Evolutionary conservation across 2,113 vertebrate genomes (phyloP), one percentile per base, ranked within the genome.

Genomic region (Antechinus stuartii): DNA sequence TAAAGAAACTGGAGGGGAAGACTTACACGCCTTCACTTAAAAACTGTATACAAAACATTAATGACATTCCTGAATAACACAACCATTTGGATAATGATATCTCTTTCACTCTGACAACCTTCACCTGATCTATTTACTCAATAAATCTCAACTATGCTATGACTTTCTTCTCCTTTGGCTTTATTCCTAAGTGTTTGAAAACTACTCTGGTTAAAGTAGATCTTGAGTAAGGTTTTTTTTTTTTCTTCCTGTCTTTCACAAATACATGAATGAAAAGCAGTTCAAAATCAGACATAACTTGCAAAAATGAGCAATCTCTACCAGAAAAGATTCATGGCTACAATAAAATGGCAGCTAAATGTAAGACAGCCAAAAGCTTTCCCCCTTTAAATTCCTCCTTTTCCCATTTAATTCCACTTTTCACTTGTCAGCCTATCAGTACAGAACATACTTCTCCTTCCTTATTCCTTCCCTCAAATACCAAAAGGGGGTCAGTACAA

Each of bases 341-440:
- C 14, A 76, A 16, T 84, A 84, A 84, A n/a, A 42, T n/a, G 8
- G 14, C 30, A 76, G 35, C 35, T 76, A 76, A 76, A n/a, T 42
- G 68, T 84, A 84, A 84, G 68, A 96, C 47, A 93, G 23, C 57
- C 94, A 16, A 47, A 90, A 92, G 23, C 14, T 91, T 96, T 22
- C 61, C 12, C 90, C 91, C 89, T 3, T 22, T 92, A 95, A 93
- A 55, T 46, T 76, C 55, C 47, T 24, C 12, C 27, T 2, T 46
- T 52, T 94, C 57, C 90, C 54, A 92, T 52, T 35, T 96, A 94
- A 46, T 52, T 91, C 55, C 52, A 92, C 22, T 19, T 94, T 95
- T 42, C 35, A 93, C 0, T 8, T 46, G 52, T 10, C 93, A 52
- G 42, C 95, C 95, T 97, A 56, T 91, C 94, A 96, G 90, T 8